phyloP scores from a whole-genome alignment of 2,113 vertebrate genomes.

The Perccottus glenii region DNA sequence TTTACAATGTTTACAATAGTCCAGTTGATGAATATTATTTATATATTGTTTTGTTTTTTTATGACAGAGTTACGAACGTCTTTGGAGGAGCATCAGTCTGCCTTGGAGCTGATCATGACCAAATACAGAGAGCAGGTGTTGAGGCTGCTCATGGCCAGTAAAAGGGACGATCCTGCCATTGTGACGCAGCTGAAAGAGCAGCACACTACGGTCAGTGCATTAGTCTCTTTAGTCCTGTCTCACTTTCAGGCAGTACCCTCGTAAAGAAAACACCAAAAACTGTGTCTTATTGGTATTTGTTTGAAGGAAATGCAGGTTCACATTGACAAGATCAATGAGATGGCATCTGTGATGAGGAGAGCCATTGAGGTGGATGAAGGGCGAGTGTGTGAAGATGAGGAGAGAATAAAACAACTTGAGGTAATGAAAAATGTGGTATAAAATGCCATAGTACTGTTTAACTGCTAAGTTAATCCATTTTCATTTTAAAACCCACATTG shows the following conservation, averaged over 20 bases:
- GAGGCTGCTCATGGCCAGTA: slow-evolving; percentile 92
- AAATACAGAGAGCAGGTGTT: slow-evolving; percentile 98
- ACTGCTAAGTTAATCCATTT: background rate
- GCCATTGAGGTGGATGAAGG: slow-evolving; percentile 95
- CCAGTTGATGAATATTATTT: no score
- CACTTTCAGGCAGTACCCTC: background rate
- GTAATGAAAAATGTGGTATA: slow-evolving; percentile 63
- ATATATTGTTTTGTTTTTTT: slow-evolving; percentile 7
- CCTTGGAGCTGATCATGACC: slow-evolving; percentile 97
- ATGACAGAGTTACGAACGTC: slow-evolving; percentile 89
- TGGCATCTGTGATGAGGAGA: slow-evolving; percentile 96
- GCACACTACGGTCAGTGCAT: slow-evolving; percentile 86
- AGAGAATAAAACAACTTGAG: slow-evolving; percentile 92
- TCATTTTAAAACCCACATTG: no score
- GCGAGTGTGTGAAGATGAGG: slow-evolving; percentile 88
- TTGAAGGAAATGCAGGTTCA: slow-evolving; percentile 92
- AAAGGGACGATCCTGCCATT: slow-evolving; percentile 90
- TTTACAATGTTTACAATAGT: no score
- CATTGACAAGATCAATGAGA: slow-evolving; percentile 96
- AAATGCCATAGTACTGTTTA: background rate
- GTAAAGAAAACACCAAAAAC: no score
- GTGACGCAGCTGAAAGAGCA: slow-evolving; percentile 93
- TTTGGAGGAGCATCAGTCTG: slow-evolving; percentile 96
- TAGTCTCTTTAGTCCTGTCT: background rate
- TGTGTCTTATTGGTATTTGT: background rate